Conservation (phyloP, 1,140 invertebrate genomes). For the Potamilus streckersoni region DNA sequence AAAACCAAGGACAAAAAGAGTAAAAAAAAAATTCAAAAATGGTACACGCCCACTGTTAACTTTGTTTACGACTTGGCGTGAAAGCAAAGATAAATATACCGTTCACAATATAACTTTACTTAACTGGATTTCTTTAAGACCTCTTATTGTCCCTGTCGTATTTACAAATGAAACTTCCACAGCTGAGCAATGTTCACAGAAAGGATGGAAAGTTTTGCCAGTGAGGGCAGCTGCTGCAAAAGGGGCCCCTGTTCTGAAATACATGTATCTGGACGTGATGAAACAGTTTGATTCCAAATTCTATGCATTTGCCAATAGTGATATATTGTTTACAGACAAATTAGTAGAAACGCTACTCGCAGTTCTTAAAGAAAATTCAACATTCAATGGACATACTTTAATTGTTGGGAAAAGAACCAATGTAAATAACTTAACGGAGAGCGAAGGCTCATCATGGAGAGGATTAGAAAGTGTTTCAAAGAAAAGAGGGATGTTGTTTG, state of each 20-base stretch:
- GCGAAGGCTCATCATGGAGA: slow-evolving; percentile 31
- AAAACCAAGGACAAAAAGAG: no score
- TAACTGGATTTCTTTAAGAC: slow-evolving; percentile 38
- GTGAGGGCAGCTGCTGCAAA: slow-evolving; percentile 20
- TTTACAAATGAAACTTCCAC: slow-evolving; percentile 32
- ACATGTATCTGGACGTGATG: slow-evolving; percentile 41
- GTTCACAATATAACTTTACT: slow-evolving; percentile 39
- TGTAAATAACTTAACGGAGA: slow-evolving; percentile 34
- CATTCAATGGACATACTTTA: slow-evolving; percentile 9
- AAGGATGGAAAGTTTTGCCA: slow-evolving; percentile 31
- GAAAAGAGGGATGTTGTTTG: slow-evolving; percentile 35
- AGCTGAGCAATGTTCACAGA: slow-evolving; percentile 9
- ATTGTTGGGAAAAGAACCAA: slow-evolving; percentile 41
- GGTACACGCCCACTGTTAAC: slow-evolving; percentile 27
- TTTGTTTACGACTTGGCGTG: slow-evolving; percentile 37
- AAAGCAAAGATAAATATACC: slow-evolving; percentile 27
- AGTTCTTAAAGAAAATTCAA: neutral
- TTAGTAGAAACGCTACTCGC: slow-evolving; percentile 29
- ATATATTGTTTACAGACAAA: slow-evolving; percentile 40
- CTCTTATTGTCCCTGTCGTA: slow-evolving; percentile 36
- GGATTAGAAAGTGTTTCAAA: slow-evolving; percentile 24
- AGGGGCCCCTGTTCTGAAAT: slow-evolving; percentile 41
- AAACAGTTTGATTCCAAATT: slow-evolving; percentile 33
- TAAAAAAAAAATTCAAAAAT: neutral
- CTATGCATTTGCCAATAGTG: slow-evolving; percentile 43